Percentiles rank a stretch among this genome's conserved stretches.
These are phyloP conservation scores for Diplogasteroides magnus DNA, from an alignment of 1,140 invertebrate species.

Conservation along the genomic window DNA sequence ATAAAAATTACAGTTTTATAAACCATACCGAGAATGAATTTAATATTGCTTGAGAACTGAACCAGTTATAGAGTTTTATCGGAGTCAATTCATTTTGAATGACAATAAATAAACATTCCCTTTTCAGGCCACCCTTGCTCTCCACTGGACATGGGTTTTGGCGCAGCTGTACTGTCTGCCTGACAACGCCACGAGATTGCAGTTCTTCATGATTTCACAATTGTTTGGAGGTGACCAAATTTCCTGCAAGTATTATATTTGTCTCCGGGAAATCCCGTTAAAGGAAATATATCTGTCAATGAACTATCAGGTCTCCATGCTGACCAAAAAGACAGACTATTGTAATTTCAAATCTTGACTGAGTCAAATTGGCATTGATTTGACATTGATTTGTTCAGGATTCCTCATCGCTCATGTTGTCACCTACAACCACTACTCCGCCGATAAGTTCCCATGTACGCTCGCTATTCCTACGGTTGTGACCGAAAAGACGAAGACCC, in stretches of 20 bases:
- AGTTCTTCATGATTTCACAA: constrained; percentile 27
- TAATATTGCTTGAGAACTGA: not conserved
- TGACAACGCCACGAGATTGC: constrained; percentile 30
- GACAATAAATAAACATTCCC: constrained; percentile 26
- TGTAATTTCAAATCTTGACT: no score
- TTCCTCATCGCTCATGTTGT: constrained; percentile 53
- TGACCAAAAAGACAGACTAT: no score
- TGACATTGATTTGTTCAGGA: constrained; percentile 16
- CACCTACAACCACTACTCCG: constrained; percentile 54
- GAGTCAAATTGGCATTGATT: no score
- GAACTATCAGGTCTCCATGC: no score
- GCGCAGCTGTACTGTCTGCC: constrained; percentile 48
- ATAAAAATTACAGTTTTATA: no score
- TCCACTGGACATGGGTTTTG: constrained; percentile 47
- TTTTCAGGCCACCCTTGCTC: constrained; percentile 35
- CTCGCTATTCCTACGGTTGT: constrained; percentile 11
- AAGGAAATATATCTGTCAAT: no score
- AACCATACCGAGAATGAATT: no score
- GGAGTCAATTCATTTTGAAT: not conserved
- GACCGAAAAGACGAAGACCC: constrained; percentile 9
- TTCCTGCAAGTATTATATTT: not conserved
- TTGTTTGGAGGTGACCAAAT: constrained; percentile 13
- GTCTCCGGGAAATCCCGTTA: no score
- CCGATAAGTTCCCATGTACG: constrained; percentile 49
- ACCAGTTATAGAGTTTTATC: not conserved